These are phyloP conservation scores for Drosophila eugracilis DNA, from an alignment of 1,140 invertebrate genomes.

Conservation along the genomic window DNA sequence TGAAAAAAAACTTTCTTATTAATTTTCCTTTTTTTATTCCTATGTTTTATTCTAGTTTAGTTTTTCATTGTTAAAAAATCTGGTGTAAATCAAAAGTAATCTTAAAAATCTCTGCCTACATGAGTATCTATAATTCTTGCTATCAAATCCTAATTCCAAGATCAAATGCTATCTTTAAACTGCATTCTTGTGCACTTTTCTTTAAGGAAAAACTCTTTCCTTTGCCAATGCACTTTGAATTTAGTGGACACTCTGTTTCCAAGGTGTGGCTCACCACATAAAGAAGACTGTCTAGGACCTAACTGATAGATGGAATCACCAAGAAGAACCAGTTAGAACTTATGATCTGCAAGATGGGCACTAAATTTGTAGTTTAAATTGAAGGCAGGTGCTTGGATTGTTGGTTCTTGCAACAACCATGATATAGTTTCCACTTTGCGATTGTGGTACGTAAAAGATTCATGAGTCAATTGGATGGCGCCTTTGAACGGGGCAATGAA, in stretches of 20 bases:
- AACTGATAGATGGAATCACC: slow-evolving; percentile 59
- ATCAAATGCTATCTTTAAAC: not conserved
- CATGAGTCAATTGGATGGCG: slow-evolving; percentile 64
- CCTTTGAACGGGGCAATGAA: slow-evolving; percentile 53
- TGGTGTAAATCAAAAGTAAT: too few species aligned
- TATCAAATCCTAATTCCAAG: too few species aligned
- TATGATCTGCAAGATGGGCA: slow-evolving; percentile 15
- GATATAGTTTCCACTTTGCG: slow-evolving; percentile 15
- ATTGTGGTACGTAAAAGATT: slow-evolving; percentile 50
- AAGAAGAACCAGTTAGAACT: slow-evolving; percentile 41
- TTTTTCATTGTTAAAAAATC: too few species aligned
- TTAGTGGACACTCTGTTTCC: slow-evolving; percentile 42
- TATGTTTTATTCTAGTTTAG: too few species aligned
- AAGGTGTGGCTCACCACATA: slow-evolving; percentile 55
- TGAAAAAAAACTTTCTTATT: too few species aligned
- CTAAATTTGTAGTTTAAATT: slow-evolving; percentile 13
- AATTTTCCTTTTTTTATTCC: too few species aligned
- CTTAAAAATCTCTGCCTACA: too few species aligned
- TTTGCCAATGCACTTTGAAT: slow-evolving; percentile 30
- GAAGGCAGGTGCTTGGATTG: slow-evolving; percentile 36
- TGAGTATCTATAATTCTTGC: too few species aligned
- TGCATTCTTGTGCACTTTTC: not conserved
- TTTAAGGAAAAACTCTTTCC: not conserved
- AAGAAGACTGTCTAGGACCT: slow-evolving; percentile 32
- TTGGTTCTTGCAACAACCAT: not conserved